Conservation (phyloP, 1,140 invertebrate genomes). For the Sitodiplosis mosellana region DNA sequence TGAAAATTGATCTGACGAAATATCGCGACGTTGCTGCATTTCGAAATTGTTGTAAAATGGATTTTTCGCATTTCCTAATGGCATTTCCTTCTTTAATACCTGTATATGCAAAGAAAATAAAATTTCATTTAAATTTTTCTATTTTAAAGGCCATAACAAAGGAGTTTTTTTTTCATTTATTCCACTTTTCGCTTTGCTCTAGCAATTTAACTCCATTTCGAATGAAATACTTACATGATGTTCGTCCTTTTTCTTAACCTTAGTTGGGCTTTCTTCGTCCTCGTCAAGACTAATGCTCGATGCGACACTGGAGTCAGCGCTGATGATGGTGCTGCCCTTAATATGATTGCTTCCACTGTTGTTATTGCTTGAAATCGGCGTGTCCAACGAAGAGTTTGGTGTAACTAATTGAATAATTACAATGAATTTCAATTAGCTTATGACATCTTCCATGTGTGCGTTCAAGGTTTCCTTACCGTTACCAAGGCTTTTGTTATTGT, state of each 20-base stretch:
- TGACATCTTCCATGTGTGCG: neutral
- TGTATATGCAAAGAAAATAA: too few relatives aligned
- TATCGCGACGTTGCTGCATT: conserved; percentile 11
- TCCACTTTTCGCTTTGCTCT: neutral
- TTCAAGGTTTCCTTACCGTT: conserved; percentile 15
- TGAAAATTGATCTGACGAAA: neutral
- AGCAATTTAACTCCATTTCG: neutral
- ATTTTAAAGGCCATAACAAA: too few relatives aligned
- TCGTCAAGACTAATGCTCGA: conserved; percentile 24
- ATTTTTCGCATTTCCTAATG: conserved; percentile 5
- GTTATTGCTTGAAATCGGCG: conserved; percentile 21
- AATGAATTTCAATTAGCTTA: neutral
- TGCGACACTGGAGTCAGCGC: conserved; percentile 24
- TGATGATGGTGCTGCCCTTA: conserved; percentile 20
- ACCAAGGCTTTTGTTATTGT: conserved; percentile 38
- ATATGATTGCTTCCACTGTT: conserved; percentile 19
- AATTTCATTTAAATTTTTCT: too few relatives aligned
- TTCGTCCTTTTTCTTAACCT: conserved; percentile 24
- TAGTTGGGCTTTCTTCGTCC: conserved; percentile 21
- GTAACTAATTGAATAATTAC: conserved; percentile 12
- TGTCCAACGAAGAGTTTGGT: conserved; percentile 23
- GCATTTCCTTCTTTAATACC: too few relatives aligned
- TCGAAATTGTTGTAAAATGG: conserved; percentile 17
- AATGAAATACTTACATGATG: conserved; percentile 19
- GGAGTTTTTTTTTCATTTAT: neutral